These are phyloP conservation scores for Gnatocerus cornutus DNA, from an alignment of 2,888 invertebrate genomes.

Conservation along the genomic window DNA sequence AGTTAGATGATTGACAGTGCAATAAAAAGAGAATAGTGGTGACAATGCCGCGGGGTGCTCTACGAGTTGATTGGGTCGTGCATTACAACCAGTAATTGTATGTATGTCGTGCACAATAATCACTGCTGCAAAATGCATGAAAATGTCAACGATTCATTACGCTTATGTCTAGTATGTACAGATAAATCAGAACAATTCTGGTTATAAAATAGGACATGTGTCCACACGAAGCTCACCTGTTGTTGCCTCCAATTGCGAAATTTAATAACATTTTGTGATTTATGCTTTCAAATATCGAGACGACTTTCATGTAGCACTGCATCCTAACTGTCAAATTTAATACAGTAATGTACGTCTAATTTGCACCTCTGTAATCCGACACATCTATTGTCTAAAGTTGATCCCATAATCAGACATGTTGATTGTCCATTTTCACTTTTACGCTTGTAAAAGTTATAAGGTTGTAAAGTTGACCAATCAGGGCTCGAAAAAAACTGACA, in stretches of 20 bases:
- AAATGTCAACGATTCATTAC: conserved; percentile 55
- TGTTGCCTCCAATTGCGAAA: conserved; percentile 36
- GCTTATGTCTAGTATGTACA: conserved; percentile 37
- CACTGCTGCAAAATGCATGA: conserved; percentile 54
- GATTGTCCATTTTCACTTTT: no score
- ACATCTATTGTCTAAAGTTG: no score
- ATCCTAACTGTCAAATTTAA: background rate
- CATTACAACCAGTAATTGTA: conserved; percentile 47
- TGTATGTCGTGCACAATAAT: conserved; percentile 49
- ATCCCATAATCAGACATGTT: no score
- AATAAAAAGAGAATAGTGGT: conserved; percentile 45
- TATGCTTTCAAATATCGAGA: conserved; percentile 5
- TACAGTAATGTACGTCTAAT: no score
- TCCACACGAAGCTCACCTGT: conserved; percentile 42
- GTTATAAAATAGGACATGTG: conserved; percentile 43
- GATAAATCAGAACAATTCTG: conserved; percentile 41
- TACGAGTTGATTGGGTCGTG: conserved; percentile 48
- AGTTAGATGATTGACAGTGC: conserved; percentile 41
- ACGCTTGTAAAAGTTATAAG: no score
- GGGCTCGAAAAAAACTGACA: no score
- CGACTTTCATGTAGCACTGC: background rate
- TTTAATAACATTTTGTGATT: conserved; percentile 27
- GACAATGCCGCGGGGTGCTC: conserved; percentile 48
- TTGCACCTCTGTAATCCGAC: no score
- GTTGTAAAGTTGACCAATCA: no score